Evolutionary conservation across 2,888 invertebrate genomes (phyloP), one percentile per base, ranked within the genome.

Genomic region (Torymus aiolomorphi): DNA sequence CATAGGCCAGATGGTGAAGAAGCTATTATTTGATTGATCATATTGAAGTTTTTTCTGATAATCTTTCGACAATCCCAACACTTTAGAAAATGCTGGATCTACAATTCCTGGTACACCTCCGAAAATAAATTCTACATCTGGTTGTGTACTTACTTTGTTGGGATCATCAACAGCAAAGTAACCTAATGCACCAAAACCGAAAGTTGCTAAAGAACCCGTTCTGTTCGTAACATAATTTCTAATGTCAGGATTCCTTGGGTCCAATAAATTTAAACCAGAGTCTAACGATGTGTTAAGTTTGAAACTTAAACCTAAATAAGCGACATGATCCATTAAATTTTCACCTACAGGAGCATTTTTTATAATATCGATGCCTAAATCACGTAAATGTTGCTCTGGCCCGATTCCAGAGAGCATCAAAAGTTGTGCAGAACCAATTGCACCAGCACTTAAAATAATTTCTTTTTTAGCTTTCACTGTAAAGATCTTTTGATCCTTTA

Each of bases 401-500:
- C 95, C 95, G 10, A 96, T 92, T 4, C 96, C 96, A 2, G 96
- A 96, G 18, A 96, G 89, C 94, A 96, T 94, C n/a, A 97, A 90
- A 8, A 97, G 87, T 87, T 96, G 95, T 0, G 96, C 95, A 8
- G 95, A 93, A 89, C 95, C 95, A 42, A 96, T 93, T 3, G 95
- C 93, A 5, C 96, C 96, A 0, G 95, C 95, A 59, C 94, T 93
- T 56, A 96, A 83, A 76, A 97, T 95, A 0, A 96, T 93, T 90
- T 95, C 95, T 85, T 93, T 95, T 63, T 91, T 92, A 1, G 94
- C 95, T 83, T 92, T 89, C 63, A n/a, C n/a, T n/a, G n/a, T n/a
- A n/a, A n/a, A n/a, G n/a, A n/a, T n/a, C n/a, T n/a, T n/a, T n/a
- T n/a, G n/a, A n/a, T n/a, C n/a, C n/a, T n/a, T n/a, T n/a, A n/a